phyloP scores from a whole-genome alignment of 2,888 invertebrate species.

The Chorisops tibialis region DNA sequence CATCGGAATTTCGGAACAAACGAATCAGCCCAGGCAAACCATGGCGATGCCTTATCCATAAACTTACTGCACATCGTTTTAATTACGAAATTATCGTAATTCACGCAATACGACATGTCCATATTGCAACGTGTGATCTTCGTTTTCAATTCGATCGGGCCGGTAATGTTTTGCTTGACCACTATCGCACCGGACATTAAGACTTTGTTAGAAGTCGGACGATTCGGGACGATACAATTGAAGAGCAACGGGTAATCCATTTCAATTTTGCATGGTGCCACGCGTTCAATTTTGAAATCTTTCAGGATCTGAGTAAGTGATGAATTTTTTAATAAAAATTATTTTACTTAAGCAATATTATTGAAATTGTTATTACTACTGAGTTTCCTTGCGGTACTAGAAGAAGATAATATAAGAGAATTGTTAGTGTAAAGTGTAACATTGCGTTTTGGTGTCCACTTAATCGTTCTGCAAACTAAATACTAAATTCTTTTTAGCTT shows the following conservation, averaged over 20 bases:
- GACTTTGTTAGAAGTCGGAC: conserved; percentile 20
- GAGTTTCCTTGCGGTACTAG: not conserved
- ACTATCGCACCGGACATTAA: conserved; percentile 21
- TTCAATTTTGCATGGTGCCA: conserved; percentile 11
- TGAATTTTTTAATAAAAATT: no score
- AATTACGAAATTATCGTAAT: conserved; percentile 10
- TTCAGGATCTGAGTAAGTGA: conserved; percentile 8
- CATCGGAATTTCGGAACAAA: conserved; percentile 21
- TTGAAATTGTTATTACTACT: not conserved
- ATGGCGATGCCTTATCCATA: conserved; percentile 7
- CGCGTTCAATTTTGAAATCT: conserved; percentile 25
- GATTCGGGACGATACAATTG: conserved; percentile 20
- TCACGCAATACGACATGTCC: conserved; percentile 24
- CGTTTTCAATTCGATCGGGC: conserved; percentile 8
- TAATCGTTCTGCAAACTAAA: no score
- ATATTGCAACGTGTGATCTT: conserved; percentile 27
- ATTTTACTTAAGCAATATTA: no score
- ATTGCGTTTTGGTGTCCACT: no score
- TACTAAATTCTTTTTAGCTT: no score
- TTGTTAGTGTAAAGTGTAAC: no score
- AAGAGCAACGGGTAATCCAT: conserved; percentile 8
- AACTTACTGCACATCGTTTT: conserved; percentile 20
- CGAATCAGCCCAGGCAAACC: conserved; percentile 6
- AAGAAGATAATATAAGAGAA: no score
- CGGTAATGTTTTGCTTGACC: conserved; percentile 22